phyloP scores from a whole-genome alignment of 2,888 invertebrate species.

The Amorpha juglandis region DNA sequence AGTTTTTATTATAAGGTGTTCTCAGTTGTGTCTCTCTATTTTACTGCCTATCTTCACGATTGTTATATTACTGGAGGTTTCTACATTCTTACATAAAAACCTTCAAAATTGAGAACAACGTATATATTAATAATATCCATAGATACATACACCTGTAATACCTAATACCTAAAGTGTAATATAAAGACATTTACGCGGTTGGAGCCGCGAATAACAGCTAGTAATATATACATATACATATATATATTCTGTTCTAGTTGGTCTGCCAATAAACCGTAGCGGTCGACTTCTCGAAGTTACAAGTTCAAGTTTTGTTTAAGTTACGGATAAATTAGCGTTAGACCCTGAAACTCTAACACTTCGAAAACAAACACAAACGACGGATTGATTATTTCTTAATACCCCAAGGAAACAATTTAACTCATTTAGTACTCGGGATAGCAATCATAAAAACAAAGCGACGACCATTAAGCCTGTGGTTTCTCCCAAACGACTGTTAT shows the following conservation, averaged over 20 bases:
- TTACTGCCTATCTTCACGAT: too few species aligned
- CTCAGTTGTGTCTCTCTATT: too few species aligned
- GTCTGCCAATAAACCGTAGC: not conserved
- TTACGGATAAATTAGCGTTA: not conserved
- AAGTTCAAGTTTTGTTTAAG: not conserved
- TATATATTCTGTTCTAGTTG: not conserved
- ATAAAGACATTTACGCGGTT: too few species aligned
- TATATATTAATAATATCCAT: too few species aligned
- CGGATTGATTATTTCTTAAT: slow-evolving; percentile 2
- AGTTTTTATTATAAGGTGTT: too few species aligned
- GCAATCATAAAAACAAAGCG: slow-evolving; percentile 6
- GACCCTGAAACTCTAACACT: not conserved
- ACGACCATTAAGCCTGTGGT: not conserved
- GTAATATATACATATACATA: not conserved
- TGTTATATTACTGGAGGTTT: too few species aligned
- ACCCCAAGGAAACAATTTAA: not conserved
- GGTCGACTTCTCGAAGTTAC: slow-evolving; percentile 15
- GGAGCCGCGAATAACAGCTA: too few species aligned
- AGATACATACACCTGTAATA: too few species aligned
- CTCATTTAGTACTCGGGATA: not conserved
- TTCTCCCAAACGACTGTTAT: not conserved
- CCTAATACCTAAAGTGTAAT: too few species aligned
- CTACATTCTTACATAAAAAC: too few species aligned
- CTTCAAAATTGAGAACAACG: too few species aligned
- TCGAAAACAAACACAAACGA: not conserved